Conservation (phyloP, 2,797 vertebrate genomes). For the Gymnocypris eckloni region DNA sequence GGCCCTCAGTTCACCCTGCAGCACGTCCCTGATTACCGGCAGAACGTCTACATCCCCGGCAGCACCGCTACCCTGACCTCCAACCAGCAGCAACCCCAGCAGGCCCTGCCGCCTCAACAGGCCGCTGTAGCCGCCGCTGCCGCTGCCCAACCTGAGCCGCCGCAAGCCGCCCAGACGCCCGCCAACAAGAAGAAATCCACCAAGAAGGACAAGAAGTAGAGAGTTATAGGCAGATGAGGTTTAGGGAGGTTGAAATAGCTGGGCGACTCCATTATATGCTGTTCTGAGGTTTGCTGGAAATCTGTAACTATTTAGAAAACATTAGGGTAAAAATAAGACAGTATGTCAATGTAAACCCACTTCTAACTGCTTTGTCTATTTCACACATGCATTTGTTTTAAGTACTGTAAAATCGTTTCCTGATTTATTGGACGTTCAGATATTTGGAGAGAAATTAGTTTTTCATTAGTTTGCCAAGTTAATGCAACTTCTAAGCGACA, state of each 20-base stretch:
- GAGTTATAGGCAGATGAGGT: constrained; percentile 37
- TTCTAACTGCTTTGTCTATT: neutral
- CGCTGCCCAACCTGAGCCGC: constrained; percentile 74
- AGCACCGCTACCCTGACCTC: constrained; percentile 94
- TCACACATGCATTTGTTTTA: constrained; percentile 20
- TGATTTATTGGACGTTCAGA: neutral
- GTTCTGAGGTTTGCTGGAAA: constrained; percentile 32
- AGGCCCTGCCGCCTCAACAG: constrained; percentile 77
- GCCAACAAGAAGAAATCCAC: constrained; percentile 98
- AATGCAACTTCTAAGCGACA: constrained; percentile 44
- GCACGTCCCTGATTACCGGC: constrained; percentile 96
- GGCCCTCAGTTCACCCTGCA: constrained; percentile 97
- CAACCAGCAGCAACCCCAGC: constrained; percentile 84
- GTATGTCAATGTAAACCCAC: neutral
- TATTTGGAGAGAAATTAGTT: neutral
- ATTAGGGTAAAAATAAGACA: neutral
- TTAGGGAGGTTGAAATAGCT: neutral
- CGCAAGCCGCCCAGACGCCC: constrained; percentile 80
- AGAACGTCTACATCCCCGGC: constrained; percentile 98
- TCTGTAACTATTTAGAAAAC: neutral
- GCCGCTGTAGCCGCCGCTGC: constrained; percentile 41
- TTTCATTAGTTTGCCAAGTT: constrained; percentile 37
- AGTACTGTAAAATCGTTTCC: constrained; percentile 46
- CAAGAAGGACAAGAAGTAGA: constrained; percentile 97
- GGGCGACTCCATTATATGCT: constrained; percentile 2